Conservation (phyloP, 2,888 invertebrate genomes). For the Ochropleura leucogaster region DNA sequence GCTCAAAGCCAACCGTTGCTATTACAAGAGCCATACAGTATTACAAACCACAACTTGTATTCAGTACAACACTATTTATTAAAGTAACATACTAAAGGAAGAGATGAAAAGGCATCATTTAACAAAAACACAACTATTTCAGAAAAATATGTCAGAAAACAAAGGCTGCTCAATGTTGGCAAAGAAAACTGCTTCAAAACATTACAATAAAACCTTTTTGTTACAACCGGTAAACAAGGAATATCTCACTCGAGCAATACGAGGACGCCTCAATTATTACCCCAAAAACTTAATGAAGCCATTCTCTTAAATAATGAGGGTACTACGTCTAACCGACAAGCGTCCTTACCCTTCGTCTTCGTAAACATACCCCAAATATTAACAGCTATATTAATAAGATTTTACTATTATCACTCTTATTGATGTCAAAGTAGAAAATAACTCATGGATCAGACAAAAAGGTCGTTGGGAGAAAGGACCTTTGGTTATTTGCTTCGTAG, state of each 20-base stretch:
- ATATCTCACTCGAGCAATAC: constrained; percentile 10
- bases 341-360: neutral
- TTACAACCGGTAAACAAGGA: constrained; percentile 10
- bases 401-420: constrained; percentile 43
- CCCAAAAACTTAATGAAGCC: constrained; percentile 48
- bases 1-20: too few relatives aligned
- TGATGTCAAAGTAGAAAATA: constrained; percentile 50
- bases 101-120: neutral
- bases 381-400: constrained; percentile 31
- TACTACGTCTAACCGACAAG: constrained; percentile 7
- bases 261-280: constrained; percentile 39
- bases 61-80: neutral
- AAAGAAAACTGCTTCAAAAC: constrained; percentile 21
- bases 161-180: neutral
- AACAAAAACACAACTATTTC: constrained; percentile 6
- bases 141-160: constrained; percentile 15
- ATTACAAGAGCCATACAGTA: too few relatives aligned
- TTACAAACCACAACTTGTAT: too few relatives aligned
- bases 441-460: constrained; percentile 56
- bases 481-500: constrained; percentile 56
- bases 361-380: constrained; percentile 42
- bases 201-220: constrained; percentile 23
- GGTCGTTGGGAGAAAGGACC: constrained; percentile 64
- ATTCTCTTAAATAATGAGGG: constrained; percentile 40
- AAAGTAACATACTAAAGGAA: neutral